Percentiles rank a stretch among this genome's conserved stretches.
Evolutionary conservation across 92 coral and sea anemone genomes (phyloP).

Genomic region (Porites lobata): DNA sequence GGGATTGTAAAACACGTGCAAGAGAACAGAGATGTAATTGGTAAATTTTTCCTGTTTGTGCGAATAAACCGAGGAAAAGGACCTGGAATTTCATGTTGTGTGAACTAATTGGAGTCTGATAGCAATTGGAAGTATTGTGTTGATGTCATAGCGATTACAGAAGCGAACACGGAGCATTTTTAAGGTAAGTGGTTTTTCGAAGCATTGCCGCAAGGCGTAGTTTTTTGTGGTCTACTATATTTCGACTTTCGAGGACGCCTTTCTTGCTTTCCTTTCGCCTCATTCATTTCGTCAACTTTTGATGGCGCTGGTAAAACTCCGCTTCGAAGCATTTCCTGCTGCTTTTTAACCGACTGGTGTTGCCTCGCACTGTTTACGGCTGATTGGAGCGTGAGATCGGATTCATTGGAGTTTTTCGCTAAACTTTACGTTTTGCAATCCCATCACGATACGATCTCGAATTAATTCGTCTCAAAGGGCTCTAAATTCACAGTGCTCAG

Average conservation of each 20-base stretch:
- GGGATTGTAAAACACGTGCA: no score
- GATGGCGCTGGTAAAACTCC: not conserved
- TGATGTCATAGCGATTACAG: no score
- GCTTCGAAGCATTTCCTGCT: conserved; percentile 8
- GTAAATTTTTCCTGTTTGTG: no score
- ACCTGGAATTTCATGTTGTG: no score
- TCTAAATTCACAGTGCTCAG: conserved; percentile 25
- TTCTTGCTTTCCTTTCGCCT: conserved; percentile 9
- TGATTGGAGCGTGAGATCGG: not conserved
- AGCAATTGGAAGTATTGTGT: no score
- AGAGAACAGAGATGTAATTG: no score
- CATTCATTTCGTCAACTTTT: conserved; percentile 8
- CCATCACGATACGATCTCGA: no score
- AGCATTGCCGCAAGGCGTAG: no score
- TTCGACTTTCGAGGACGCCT: not conserved
- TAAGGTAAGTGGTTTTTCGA: no score
- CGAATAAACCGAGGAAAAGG: no score
- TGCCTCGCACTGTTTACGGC: conserved; percentile 3
- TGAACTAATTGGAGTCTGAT: no score
- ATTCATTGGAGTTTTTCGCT: conserved; percentile 23
- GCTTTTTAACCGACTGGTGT: not conserved
- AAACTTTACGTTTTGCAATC: not conserved
- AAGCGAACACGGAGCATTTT: no score
- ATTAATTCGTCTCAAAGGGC: not conserved
- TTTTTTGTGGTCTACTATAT: not conserved